A percentile compares a stretch with the other conserved stretches of the same genome.
These are phyloP conservation scores for Galemys pyrenaicus DNA, from an alignment of 2,113 vertebrate genomes.

Conservation along the genomic window DNA sequence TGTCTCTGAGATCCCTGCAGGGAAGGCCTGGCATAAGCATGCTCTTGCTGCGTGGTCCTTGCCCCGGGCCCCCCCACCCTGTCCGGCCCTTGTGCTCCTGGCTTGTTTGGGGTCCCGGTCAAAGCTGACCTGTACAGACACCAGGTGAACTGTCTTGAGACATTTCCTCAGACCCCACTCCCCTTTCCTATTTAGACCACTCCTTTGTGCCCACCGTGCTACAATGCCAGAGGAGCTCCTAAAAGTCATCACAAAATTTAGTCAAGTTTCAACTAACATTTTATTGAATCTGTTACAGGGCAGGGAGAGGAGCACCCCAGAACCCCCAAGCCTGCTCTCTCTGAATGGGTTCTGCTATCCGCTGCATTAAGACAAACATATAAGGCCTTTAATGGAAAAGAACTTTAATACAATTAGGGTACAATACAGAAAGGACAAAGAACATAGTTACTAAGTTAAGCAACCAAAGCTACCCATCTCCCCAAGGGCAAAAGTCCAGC, in stretches of 20 bases:
- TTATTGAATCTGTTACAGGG: too few species aligned
- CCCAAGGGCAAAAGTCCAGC: too few species aligned
- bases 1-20: neutral
- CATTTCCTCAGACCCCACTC: neutral
- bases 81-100: neutral
- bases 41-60: neutral
- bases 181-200: neutral
- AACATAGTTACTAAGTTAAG: too few species aligned
- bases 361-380: too few species aligned
- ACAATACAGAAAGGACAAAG: too few species aligned
- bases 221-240: neutral
- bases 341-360: too few species aligned
- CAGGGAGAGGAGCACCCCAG: too few species aligned
- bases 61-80: neutral
- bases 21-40: neutral
- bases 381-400: too few species aligned
- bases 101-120: neutral
- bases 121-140: neutral
- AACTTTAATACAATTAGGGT: too few species aligned
- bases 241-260: neutral
- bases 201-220: neutral
- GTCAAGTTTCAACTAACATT: neutral
- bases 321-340: too few species aligned
- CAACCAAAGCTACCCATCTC: too few species aligned
- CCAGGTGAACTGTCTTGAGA: neutral